Evolutionary conservation across 2,113 vertebrate genomes (phyloP).

Genomic region (Oreocharis arfaki): DNA sequence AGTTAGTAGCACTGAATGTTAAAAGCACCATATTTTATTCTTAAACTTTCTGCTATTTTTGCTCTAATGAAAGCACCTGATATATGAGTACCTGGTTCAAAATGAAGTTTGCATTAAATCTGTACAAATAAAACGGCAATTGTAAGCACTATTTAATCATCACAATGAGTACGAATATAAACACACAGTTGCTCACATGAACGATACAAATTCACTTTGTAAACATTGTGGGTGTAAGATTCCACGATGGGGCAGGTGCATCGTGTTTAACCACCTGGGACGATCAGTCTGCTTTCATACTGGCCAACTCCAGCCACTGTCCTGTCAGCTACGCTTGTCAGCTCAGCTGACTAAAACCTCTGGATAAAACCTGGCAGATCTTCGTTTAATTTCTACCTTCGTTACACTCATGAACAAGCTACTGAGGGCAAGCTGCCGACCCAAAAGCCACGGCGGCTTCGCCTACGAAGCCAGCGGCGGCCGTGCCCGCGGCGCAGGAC

Average conservation of each 20-base stretch:
- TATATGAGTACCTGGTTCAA: not conserved
- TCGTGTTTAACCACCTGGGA: fast-evolving
- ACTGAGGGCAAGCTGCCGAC: not conserved
- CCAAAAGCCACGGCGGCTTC: fast-evolving
- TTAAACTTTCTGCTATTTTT: not conserved
- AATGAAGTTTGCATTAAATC: not conserved
- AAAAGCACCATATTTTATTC: not conserved
- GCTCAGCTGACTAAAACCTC: not conserved
- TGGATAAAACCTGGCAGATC: not conserved
- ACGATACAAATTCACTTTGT: not conserved
- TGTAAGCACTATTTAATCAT: not conserved
- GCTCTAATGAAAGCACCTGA: not conserved
- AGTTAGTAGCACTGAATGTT: not conserved
- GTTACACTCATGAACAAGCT: not conserved
- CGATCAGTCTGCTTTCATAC: fast-evolving
- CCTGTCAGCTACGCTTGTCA: fast-evolving
- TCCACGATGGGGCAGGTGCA: not conserved
- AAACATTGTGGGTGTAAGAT: not conserved
- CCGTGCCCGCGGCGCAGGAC: not conserved
- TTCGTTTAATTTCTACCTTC: not conserved
- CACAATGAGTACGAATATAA: not conserved
- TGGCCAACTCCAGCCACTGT: fast-evolving
- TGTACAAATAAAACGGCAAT: not conserved
- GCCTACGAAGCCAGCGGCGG: not conserved
- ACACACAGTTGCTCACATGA: not conserved